phyloP scores from a whole-genome alignment of 2,888 invertebrate species.

The Thera britannica region DNA sequence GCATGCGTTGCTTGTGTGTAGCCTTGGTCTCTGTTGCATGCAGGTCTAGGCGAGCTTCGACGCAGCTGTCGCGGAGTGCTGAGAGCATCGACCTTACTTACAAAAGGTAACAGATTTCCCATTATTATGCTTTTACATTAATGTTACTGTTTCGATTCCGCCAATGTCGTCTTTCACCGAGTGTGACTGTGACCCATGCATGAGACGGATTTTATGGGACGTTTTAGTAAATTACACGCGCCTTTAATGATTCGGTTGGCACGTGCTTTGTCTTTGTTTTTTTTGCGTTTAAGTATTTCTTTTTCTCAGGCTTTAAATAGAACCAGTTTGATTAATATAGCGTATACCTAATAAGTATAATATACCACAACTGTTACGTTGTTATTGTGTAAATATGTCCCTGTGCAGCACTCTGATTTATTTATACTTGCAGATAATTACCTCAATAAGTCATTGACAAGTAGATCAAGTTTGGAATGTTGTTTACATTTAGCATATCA shows the following conservation, averaged over 20 bases:
- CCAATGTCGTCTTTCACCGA: background rate
- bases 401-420: conserved; percentile 28
- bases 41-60: conserved; percentile 95
- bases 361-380: conserved; percentile 7
- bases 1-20: conserved; percentile 81
- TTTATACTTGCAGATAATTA: conserved; percentile 31
- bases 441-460: conserved; percentile 38
- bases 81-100: conserved; percentile 86
- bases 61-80: conserved; percentile 89
- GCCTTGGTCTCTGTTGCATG: conserved; percentile 83
- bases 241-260: background rate
- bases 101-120: conserved; percentile 80
- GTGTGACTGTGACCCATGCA: background rate
- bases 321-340: background rate
- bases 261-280: background rate
- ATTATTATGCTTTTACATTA: conserved; percentile 10
- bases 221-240: background rate
- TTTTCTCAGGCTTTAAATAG: background rate
- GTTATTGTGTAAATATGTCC: conserved; percentile 29
- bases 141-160: background rate
- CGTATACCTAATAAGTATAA: conserved; percentile 2
- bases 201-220: background rate
- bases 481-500: conserved; percentile 43
- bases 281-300: background rate
- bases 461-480: conserved; percentile 47